Conservation (phyloP, 2,113 vertebrate genomes). For the Saccopteryx leptura region DNA sequence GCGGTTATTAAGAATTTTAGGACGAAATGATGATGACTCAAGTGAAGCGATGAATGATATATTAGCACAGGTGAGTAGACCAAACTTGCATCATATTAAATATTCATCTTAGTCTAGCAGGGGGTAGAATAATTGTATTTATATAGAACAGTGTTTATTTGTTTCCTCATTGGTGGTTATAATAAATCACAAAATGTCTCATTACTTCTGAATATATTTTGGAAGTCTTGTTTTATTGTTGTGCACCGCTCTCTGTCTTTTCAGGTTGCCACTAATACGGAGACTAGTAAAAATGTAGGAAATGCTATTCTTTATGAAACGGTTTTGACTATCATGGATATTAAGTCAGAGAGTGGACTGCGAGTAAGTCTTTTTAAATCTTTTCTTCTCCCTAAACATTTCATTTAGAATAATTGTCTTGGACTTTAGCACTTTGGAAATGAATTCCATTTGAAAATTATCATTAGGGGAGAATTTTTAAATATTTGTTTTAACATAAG, state of each 20-base stretch:
- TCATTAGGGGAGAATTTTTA: conserved; percentile 25
- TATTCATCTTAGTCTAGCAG: not conserved
- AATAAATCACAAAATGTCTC: conserved; percentile 23
- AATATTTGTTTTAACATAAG: conserved; percentile 23
- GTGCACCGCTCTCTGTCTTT: conserved; percentile 68
- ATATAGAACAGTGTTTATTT: not conserved
- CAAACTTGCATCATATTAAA: not conserved
- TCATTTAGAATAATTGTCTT: conserved; percentile 54
- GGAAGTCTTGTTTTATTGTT: conserved; percentile 45
- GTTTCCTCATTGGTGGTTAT: not conserved
- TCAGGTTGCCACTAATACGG: conserved; percentile 99
- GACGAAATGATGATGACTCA: conserved; percentile 98
- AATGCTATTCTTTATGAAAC: conserved; percentile 99
- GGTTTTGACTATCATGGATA: conserved; percentile 99
- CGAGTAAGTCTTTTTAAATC: conserved; percentile 91
- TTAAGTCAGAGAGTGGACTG: conserved; percentile 99
- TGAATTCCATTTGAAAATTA: conserved; percentile 50
- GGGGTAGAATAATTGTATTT: not conserved
- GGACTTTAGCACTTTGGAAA: conserved; percentile 41
- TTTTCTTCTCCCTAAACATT: conserved; percentile 10
- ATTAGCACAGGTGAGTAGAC: conserved; percentile 95
- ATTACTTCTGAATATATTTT: conserved; percentile 23
- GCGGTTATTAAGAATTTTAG: conserved; percentile 98
- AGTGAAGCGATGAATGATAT: conserved; percentile 99
- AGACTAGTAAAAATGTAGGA: conserved; percentile 99